Evolutionary conservation across 1,140 invertebrate genomes (phyloP), one percentile per base, ranked within the genome.

Genomic region (Psix sp.): DNA sequence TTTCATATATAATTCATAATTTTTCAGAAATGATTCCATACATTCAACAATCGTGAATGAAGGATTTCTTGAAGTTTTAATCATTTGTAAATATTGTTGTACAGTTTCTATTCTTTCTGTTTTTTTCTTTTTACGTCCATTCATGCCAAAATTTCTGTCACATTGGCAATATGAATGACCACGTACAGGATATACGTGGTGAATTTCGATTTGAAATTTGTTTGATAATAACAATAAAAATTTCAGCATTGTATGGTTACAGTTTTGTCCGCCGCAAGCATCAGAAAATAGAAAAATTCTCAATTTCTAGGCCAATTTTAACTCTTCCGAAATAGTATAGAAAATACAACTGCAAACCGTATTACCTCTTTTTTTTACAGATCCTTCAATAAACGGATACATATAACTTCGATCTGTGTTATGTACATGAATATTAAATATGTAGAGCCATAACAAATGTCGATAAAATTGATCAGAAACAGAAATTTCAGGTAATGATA

Each of bases 401-500:
- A 74, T 77, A 46, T 36, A 49, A 31, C 46, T 49, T n/a, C 29
- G 29, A 17, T 49, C 31, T 10, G 29, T 17, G 18, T 17, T 2
- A 39, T 17, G 15, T 5, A 39, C 36, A 10, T 39, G 36, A 39
- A 39, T 9, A 16, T 60, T 60, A 13, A 62, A 62, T 33, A 62
- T n/a, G 21, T 46, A 39, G 1, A 65, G 33, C 33, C 40, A 54
- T 16, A 65, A 16, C 24, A 54, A 45, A 11, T 49, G 3, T 13
- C 13, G n/a, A 38, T 51, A 65, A 46, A 46, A 65, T 46, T 65
- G 48, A 2, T 36, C 39, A 1, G 15, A 26, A 1, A 52, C 49
- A 0, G 60, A 31, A 13, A 35, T 35, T 35, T 35, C 6, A 3
- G 33, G 33, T 6, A 35, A 35, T 1, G 33, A 11, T 13, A 66